Base-by-base conservation (phyloP, 2,797 vertebrate genomes). In the Picus viridis region DNA sequence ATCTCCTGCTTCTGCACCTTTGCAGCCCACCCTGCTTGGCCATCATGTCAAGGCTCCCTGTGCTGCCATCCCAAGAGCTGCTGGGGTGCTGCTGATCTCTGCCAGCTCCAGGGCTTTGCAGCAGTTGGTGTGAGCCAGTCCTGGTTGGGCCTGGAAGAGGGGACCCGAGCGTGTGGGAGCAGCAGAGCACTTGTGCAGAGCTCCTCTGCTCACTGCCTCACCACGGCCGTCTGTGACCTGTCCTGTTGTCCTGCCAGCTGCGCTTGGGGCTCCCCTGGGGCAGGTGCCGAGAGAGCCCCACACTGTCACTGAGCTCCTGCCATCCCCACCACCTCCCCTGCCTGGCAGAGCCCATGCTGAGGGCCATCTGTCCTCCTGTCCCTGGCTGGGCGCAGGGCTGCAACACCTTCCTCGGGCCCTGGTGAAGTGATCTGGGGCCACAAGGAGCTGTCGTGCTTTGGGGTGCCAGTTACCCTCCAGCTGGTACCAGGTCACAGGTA, bases 241-340 rank as follows among this genome's bases (percentile, higher is more conserved):
- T 30, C 34, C 41, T 62, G 45, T 22, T 0, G 0, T 30, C 34
- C 41, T 62, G 45, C 56, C 1, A 4, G 11, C 23, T 54, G 72
- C 4, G 45, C 59, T 82, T 0, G 0, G n/a, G 23, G 20, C 17
- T 8, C 41, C 19, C 2, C 1, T 1, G 2, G 27, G 39, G 26
- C 47, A 29, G 30, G 43, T 0, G 0, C 32, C 62, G 68, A 45
- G 57, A 63, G 47, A n/a, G 59, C 23, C 27, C 24, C 0, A 2
- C 43, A 20, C 32, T 1, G 3, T 17, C 5, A 2, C 6, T 1
- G 59, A 45, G 56, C 51, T 69, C 34, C 61, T 61, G 62, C 27
- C 0, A 0, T 80, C 70, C 49, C 36, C 1, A 0, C 14, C 1
- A 0, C 2, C 24, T 51, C 41, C 36, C 41, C 65, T 9, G 2